Evolutionary conservation across 2,888 invertebrate genomes (phyloP), one percentile per base, ranked within the genome.

Genomic region (Macaria notata): DNA sequence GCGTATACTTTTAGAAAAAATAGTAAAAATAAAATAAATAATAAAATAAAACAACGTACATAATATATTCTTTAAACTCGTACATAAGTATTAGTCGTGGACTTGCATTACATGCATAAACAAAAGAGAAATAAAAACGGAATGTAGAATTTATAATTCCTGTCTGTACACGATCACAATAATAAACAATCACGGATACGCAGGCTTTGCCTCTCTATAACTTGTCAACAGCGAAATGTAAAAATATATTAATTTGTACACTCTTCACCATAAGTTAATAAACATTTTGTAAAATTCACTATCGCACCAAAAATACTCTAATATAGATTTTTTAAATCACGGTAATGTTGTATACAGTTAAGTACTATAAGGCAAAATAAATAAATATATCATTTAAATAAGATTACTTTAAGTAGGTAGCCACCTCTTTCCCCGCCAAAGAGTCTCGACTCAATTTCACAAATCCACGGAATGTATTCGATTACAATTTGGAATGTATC

Each of bases 211-310:
- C 90, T 82, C 79, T 77, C 73, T 73, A 79, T 81, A 84, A 84
- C 81, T 81, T 84, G 80, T 87, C 84, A 85, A 88, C 86, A 87
- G 86, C 80, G 82, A 88, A 86, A 88, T 90, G 88, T 89, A 90
- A 89, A 90, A 90, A 90, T 89, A 90, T 89, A 88, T 88, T 88
- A 89, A 88, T 90, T 90, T 90, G 90, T 91, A 91, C 90, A 91
- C 78, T 88, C 79, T 87, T 80, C 79, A 77, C 79, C 76, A 81
- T 82, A 79, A 75, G 73, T 77, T 79, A 81, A 79, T 79, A 86
- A 88, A 88, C 84, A 86, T 87, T 66, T 90, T 89, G 88, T 89
- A 90, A 78, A 90, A 87, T 89, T 90, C 80, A 82, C 88, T 88
- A 89, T 86, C 88, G 91, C 89, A 90, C 91, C 91, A 89, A 88